Evolutionary conservation across 2,113 vertebrate genomes (phyloP).

Genomic region (Cyprinus carpio): DNA sequence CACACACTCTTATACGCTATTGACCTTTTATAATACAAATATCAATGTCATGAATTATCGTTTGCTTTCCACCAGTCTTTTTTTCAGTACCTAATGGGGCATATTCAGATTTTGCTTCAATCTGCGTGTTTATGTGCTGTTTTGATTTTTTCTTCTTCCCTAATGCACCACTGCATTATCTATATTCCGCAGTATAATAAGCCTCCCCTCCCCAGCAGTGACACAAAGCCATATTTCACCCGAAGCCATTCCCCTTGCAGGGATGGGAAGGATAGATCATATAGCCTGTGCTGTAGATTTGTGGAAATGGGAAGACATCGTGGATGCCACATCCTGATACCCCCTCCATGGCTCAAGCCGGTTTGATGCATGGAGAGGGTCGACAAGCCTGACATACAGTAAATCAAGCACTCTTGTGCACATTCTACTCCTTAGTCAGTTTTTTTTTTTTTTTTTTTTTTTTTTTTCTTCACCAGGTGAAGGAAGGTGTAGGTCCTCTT

Average conservation of each 20-base stretch:
- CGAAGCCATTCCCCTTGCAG: constrained; percentile 35
- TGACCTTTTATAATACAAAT: constrained; percentile 29
- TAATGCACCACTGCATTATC: constrained; percentile 42
- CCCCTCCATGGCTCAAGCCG: constrained; percentile 27
- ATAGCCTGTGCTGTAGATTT: constrained; percentile 3
- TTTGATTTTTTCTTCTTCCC: constrained; percentile 29
- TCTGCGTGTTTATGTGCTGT: constrained; percentile 18
- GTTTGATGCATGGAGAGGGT: constrained; percentile 46
- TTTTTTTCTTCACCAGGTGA: neutral
- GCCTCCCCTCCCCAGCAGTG: constrained; percentile 22
- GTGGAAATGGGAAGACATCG: constrained; percentile 34
- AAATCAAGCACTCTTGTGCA: constrained; percentile 42
- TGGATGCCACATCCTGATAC: constrained; percentile 21
- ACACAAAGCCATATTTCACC: constrained; percentile 37
- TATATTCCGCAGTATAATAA: constrained; percentile 37
- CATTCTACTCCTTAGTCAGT: constrained; percentile 18
- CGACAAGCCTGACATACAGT: constrained; percentile 42
- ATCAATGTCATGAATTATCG: constrained; percentile 13
- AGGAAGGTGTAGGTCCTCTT: constrained; percentile 35
- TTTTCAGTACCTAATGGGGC: constrained; percentile 23
- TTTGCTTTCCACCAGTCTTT: neutral
- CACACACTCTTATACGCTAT: neutral
- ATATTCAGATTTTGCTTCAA: constrained; percentile 23
- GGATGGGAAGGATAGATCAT: constrained; percentile 38
- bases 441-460: neutral